These are phyloP conservation scores for Agrochola litura DNA, from an alignment of 2,888 invertebrate species.

Conservation along the genomic window DNA sequence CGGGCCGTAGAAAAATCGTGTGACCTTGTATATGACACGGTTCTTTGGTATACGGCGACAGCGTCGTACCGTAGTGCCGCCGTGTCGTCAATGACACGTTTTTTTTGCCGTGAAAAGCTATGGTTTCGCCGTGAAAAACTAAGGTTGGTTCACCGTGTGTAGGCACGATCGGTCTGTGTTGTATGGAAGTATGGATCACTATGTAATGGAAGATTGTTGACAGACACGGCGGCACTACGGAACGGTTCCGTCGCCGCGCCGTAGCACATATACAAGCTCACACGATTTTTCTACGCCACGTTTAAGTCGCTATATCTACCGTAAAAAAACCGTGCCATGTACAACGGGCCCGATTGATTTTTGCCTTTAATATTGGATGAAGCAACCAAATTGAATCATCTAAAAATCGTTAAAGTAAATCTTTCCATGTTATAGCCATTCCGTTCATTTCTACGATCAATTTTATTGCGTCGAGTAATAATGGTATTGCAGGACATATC, in stretches of 20 bases:
- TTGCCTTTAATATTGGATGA: not conserved
- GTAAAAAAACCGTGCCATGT: not conserved
- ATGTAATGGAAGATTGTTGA: not conserved
- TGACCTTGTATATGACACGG: not conserved
- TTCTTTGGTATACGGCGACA: not conserved
- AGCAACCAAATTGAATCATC: not conserved
- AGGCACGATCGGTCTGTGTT: too few species aligned
- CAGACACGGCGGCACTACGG: too few species aligned
- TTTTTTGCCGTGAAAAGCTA: not conserved
- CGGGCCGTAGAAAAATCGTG: not conserved
- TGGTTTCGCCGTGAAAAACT: not conserved
- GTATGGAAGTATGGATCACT: not conserved
- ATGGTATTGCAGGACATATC: not conserved
- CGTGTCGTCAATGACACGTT: not conserved
- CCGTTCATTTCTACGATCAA: not conserved
- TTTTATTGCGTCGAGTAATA: constrained; percentile 5
- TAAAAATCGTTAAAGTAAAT: not conserved
- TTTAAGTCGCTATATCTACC: not conserved
- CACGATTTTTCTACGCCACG: not conserved
- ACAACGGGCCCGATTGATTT: not conserved
- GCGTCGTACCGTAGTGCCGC: too few species aligned
- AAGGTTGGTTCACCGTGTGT: too few species aligned
- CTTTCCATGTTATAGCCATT: not conserved
- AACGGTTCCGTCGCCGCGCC: not conserved
- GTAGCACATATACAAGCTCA: not conserved